These are phyloP conservation scores for Champsocephalus gunnari DNA, from an alignment of 2,797 vertebrate genomes.

Conservation along the genomic window DNA sequence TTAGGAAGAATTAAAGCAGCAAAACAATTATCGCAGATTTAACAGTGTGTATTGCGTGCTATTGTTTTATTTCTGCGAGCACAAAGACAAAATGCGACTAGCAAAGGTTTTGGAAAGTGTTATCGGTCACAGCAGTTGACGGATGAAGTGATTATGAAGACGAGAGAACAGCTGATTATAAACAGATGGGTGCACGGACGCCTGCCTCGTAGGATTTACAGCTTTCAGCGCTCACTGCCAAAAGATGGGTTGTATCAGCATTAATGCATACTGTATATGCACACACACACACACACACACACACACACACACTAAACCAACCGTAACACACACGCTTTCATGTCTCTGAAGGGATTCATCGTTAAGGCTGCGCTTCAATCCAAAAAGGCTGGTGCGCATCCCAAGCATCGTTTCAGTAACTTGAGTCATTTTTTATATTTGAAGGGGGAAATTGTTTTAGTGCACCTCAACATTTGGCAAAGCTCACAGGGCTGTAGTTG, in stretches of 20 bases:
- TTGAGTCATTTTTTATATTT: constrained; percentile 36
- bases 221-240: constrained; percentile 56
- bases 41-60: neutral
- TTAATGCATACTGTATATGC: constrained; percentile 18
- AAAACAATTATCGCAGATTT: neutral
- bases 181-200: constrained; percentile 63
- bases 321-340: constrained; percentile 37
- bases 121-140: constrained; percentile 27
- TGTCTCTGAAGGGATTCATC: constrained; percentile 42
- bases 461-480: constrained; percentile 34
- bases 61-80: neutral
- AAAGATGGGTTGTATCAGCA: constrained; percentile 49
- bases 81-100: constrained; percentile 1
- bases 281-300: constrained; percentile 14
- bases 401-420: constrained; percentile 29
- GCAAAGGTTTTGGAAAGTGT: constrained; percentile 13
- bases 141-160: constrained; percentile 48
- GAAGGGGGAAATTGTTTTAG: constrained; percentile 33
- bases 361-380: constrained; percentile 50
- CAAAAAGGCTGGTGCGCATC: constrained; percentile 41
- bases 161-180: constrained; percentile 54
- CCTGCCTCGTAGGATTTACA: constrained; percentile 54
- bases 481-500: constrained; percentile 18
- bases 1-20: too few species aligned
- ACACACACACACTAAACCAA: constrained; percentile 24